Evolutionary conservation across 2,797 vertebrate genomes (phyloP), one percentile per base, ranked within the genome.

Genomic region (Loriculus beryllinus): DNA sequence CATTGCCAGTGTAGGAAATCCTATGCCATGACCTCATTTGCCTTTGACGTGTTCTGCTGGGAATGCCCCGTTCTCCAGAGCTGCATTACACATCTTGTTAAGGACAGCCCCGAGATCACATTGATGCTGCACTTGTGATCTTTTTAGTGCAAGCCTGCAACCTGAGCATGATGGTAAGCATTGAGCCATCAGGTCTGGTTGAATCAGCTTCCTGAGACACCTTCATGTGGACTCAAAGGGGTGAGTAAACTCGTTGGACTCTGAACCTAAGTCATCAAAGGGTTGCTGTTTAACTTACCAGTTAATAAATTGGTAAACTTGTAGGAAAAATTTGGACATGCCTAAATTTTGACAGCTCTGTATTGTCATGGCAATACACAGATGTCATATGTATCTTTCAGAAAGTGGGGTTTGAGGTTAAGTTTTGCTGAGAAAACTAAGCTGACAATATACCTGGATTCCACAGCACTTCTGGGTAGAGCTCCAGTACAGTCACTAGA

Each of bases 41-140:
- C 31, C 31, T 74, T 74, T n/a, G n/a, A 11, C 1, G 3, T 76
- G 35, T 23, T 78, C 25, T 84, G 19, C 49, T 51, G 16, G 39
- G n/a, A 47, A 28, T 40, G 31, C 40, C 57, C 23, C 28, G 2
- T 31, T 83, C 37, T 29, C 37, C 7, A 45, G 85, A 84, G n/a
- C 39, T 79, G 6, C 14, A 0, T 62, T 68, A 7, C 1, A 0
- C 40, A 52, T 49, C 45, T 84, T 26, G 22, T 33, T 56, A 15
- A 60, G 67, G 81, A 43, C 65, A 49, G 39, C 31, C 49, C 43
- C 10, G 7, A 28, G 68, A 51, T 51, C 33, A 2, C 10, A n/a
- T 45, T 0, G 3, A 0, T 48, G 3, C 10, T 29, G 4, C 0
- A 5, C 21, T 69, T 39, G 26, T 0, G 1, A 17, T 47, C 6